Conservation (phyloP, 2,113 vertebrate species). For the Isurus oxyrinchus region DNA sequence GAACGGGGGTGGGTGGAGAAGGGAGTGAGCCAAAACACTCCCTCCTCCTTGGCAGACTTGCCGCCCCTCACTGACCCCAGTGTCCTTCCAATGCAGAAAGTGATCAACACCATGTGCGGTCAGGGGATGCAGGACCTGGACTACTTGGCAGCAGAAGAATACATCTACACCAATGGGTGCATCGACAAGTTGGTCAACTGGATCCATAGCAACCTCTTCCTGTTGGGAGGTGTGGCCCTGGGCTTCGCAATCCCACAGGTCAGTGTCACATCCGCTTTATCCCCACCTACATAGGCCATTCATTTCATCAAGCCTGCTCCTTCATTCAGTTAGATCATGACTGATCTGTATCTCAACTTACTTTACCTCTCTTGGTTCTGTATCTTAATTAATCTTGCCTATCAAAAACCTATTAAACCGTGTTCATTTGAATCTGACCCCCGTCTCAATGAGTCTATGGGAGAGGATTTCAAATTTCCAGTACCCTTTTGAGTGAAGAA, state of each 20-base stretch:
- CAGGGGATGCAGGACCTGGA: conserved; percentile 65
- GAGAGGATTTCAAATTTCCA: background rate
- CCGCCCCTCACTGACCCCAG: background rate
- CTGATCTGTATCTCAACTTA: background rate
- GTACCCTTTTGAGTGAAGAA: background rate
- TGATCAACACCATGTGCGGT: conserved; percentile 95
- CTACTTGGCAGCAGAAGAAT: conserved; percentile 56
- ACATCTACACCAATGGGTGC: conserved; percentile 83
- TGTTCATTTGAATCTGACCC: background rate
- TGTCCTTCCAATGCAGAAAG: conserved; percentile 48
- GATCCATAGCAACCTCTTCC: conserved; percentile 85
- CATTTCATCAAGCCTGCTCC: background rate
- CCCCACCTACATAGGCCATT: no score
- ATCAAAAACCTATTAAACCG: background rate
- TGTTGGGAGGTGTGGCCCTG: conserved; percentile 77
- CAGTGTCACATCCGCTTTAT: background rate
- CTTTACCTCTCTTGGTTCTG: background rate
- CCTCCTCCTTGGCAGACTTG: background rate
- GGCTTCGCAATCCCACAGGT: conserved; percentile 87
- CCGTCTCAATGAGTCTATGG: background rate
- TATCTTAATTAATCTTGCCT: background rate
- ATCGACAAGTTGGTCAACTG: conserved; percentile 86
- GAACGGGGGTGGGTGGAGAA: background rate
- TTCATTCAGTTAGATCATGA: background rate
- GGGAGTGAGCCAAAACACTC: background rate